Conservation (phyloP, 2,113 vertebrate genomes). For the Semicossyphus pulcher region DNA sequence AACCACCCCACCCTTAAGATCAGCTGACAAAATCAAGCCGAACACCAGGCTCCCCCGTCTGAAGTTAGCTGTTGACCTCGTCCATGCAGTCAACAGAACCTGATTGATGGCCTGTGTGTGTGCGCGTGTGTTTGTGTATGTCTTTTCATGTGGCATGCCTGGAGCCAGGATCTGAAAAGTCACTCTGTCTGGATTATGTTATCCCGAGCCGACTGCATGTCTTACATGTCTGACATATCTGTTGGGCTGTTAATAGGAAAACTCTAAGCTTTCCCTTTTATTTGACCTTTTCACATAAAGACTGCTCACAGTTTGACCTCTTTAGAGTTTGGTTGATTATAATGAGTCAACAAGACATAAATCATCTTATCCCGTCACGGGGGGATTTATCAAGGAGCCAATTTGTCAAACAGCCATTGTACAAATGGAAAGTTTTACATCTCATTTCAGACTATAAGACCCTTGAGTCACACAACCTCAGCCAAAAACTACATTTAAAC, state of each 20-base stretch:
- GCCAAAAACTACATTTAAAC: constrained; percentile 26
- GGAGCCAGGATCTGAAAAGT: constrained; percentile 17
- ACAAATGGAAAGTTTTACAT: constrained; percentile 16
- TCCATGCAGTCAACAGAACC: constrained; percentile 38
- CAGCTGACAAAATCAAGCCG: constrained; percentile 53
- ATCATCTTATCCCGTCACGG: constrained; percentile 5
- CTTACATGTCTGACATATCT: constrained; percentile 42
- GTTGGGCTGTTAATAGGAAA: constrained; percentile 28
- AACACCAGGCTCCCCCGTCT: background rate
- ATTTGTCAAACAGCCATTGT: constrained; percentile 23
- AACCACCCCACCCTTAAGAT: background rate
- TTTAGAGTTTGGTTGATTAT: constrained; percentile 17
- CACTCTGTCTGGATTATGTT: constrained; percentile 48
- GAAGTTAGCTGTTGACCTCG: constrained; percentile 59
- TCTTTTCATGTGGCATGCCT: constrained; percentile 7
- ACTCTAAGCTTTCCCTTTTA: constrained; percentile 3
- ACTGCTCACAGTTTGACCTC: background rate
- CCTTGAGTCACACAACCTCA: constrained; percentile 5
- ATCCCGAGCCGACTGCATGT: constrained; percentile 50
- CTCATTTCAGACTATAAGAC: constrained; percentile 7
- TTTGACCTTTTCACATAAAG: background rate
- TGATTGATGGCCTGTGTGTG: constrained; percentile 37
- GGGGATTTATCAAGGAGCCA: constrained; percentile 15
- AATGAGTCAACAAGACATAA: background rate
- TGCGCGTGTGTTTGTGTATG: constrained; percentile 26